Evolutionary conservation across 2,888 invertebrate genomes (phyloP), one percentile per base, ranked within the genome.

Genomic region (Anthrax anthrax): DNA sequence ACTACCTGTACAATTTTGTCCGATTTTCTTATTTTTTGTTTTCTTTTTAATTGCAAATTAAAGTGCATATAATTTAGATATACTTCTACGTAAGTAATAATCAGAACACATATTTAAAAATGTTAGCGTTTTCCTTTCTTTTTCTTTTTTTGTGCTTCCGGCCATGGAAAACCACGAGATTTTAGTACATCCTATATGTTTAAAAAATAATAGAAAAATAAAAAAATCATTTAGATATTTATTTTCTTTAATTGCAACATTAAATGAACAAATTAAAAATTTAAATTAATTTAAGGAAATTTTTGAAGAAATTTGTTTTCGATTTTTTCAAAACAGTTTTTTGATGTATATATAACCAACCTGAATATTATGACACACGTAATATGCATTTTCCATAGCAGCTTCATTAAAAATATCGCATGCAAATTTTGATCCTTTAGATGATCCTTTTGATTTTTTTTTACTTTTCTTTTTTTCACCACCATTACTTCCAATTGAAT

Each of bases 301-400:
- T n/a, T n/a, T n/a, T n/a, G n/a, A n/a, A n/a, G n/a, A n/a, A n/a
- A n/a, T n/a, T n/a, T n/a, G n/a, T n/a, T n/a, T n/a, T n/a, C n/a
- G n/a, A n/a, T n/a, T n/a, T n/a, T n/a, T n/a, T n/a, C n/a, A n/a
- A n/a, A n/a, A n/a, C n/a, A n/a, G n/a, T n/a, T n/a, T n/a, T n/a
- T n/a, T n/a, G n/a, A n/a, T n/a, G n/a, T n/a, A n/a, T n/a, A n/a
- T 18, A 19, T 32, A 1, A 72, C 59, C 16, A n/a, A 85, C 84
- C 66, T 90, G 90, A 1, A 91, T 84, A 62, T 90, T 91, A 61
- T 94, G 94, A 55, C 92, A 92, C 1, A 86, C 88, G 60, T 87
- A 88, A 63, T 94, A 92, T 0, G 92, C 89, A 60, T 94, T 94
- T 54, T 89, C 84, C 88, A 94, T 91, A 0, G 90, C 91, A 3